phyloP scores from a whole-genome alignment of 2,113 vertebrate species.

The Anas platyrhynchos region DNA sequence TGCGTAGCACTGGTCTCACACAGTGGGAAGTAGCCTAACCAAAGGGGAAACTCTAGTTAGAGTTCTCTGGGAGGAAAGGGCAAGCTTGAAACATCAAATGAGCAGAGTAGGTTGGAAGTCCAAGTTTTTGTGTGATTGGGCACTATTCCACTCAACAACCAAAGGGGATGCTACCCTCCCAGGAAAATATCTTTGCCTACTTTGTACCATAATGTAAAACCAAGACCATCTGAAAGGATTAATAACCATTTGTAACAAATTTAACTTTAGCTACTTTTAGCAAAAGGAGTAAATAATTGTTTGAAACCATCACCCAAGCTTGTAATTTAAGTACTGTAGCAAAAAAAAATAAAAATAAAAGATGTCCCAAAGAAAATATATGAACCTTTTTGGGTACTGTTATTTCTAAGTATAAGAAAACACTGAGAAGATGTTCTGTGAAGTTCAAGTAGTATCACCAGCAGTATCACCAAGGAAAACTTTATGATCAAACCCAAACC shows the following conservation, averaged over 20 bases:
- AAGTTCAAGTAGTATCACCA: neutral
- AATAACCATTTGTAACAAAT: conserved; percentile 67
- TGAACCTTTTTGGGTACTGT: conserved; percentile 29
- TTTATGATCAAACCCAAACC: neutral
- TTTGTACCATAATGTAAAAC: conserved; percentile 53
- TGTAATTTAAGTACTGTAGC: conserved; percentile 74
- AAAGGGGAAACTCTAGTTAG: neutral
- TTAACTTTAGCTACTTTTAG: conserved; percentile 41
- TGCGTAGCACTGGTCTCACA: neutral
- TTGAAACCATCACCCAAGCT: conserved; percentile 69
- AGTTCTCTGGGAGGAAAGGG: conserved; percentile 14
- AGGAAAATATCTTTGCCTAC: conserved; percentile 19
- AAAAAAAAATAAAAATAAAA: conserved; percentile 59
- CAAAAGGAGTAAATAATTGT: conserved; percentile 63
- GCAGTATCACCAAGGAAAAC: neutral
- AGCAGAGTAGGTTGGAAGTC: conserved; percentile 10
- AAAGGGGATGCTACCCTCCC: conserved; percentile 28
- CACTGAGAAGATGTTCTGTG: neutral
- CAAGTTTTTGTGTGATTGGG: conserved; percentile 45
- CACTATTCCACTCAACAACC: neutral
- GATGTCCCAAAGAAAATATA: conserved; percentile 67
- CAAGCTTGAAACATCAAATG: conserved; percentile 16
- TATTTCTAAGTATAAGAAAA: conserved; percentile 23
- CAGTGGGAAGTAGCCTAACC: neutral
- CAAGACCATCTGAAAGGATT: conserved; percentile 46